A percentile compares a stretch with the other conserved stretches of the same genome.
Conservation (phyloP, 2,888 invertebrate species). For the Danaus chrysippus region DNA sequence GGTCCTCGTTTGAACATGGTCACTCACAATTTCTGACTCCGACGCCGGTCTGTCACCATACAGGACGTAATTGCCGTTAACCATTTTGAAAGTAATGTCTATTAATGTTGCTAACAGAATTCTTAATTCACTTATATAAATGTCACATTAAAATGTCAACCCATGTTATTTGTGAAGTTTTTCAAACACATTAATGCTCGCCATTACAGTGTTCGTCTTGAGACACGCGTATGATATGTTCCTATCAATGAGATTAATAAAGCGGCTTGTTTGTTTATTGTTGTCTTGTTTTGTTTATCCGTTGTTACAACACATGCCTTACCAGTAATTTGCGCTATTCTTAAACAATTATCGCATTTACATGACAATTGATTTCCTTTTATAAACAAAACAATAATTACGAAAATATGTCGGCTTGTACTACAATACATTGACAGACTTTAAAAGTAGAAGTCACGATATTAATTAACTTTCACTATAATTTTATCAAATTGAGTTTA, state of each 20-base stretch:
- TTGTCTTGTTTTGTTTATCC: slow-evolving; percentile 39
- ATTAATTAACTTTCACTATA: no score
- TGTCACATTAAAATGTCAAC: slow-evolving; percentile 8
- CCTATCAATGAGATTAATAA: slow-evolving; percentile 34
- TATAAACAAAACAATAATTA: neutral
- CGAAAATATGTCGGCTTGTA: neutral
- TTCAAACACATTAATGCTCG: neutral
- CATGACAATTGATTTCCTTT: neutral
- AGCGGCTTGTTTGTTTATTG: slow-evolving; percentile 68
- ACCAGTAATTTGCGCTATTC: slow-evolving; percentile 43
- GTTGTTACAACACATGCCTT: slow-evolving; percentile 58
- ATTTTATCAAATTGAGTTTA: no score
- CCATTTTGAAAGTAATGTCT: slow-evolving; percentile 53
- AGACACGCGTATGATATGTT: slow-evolving; percentile 10
- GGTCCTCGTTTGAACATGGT: slow-evolving; percentile 62
- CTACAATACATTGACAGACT: no score
- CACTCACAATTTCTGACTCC: slow-evolving; percentile 67
- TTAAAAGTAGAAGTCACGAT: no score
- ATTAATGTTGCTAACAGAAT: neutral
- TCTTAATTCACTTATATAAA: neutral
- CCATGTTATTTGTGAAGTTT: slow-evolving; percentile 4
- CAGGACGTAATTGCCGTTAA: slow-evolving; percentile 71
- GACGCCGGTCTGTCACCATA: slow-evolving; percentile 69
- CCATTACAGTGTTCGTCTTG: neutral
- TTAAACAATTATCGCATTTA: slow-evolving; percentile 23